Conservation (phyloP, 2,797 vertebrate species). For the Yasuhikotakia modesta region DNA sequence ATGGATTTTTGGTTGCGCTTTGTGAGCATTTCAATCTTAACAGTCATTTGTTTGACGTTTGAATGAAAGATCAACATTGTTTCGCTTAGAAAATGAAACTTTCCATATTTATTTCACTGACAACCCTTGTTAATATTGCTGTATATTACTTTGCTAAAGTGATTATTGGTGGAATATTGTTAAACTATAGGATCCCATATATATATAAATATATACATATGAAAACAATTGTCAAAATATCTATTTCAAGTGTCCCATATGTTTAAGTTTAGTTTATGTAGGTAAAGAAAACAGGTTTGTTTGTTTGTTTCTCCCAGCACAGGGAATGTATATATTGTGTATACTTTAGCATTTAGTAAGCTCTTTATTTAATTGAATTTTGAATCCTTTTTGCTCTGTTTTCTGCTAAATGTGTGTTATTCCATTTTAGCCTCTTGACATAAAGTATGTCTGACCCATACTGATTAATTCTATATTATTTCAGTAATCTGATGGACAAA, state of each 20-base stretch:
- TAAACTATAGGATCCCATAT: slow-evolving; percentile 77
- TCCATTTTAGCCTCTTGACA: slow-evolving; percentile 36
- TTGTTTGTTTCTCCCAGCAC: slow-evolving; percentile 59
- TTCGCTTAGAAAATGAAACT: slow-evolving; percentile 62
- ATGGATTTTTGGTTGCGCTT: slow-evolving; percentile 28
- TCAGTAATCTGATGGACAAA: slow-evolving; percentile 71
- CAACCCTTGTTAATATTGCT: slow-evolving; percentile 80
- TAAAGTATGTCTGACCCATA: slow-evolving; percentile 8
- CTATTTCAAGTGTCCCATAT: slow-evolving; percentile 76
- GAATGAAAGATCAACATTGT: slow-evolving; percentile 61
- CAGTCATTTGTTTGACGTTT: slow-evolving; percentile 58
- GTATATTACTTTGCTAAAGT: slow-evolving; percentile 85
- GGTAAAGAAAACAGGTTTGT: slow-evolving; percentile 38
- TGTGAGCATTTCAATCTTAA: slow-evolving; percentile 30
- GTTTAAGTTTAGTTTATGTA: slow-evolving; percentile 56
- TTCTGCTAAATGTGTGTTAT: slow-evolving; percentile 49
- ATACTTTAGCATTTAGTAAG: slow-evolving; percentile 76
- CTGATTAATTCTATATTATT: slow-evolving; percentile 28
- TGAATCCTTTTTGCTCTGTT: slow-evolving; percentile 41
- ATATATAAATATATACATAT: slow-evolving; percentile 71
- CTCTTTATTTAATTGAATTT: slow-evolving; percentile 62
- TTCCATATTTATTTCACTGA: slow-evolving; percentile 75
- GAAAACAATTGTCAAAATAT: slow-evolving; percentile 41
- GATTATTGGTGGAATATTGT: slow-evolving; percentile 82
- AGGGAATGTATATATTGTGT: slow-evolving; percentile 78